Conservation (phyloP, 2,888 invertebrate genomes). For the Trichogramma evanescens region DNA sequence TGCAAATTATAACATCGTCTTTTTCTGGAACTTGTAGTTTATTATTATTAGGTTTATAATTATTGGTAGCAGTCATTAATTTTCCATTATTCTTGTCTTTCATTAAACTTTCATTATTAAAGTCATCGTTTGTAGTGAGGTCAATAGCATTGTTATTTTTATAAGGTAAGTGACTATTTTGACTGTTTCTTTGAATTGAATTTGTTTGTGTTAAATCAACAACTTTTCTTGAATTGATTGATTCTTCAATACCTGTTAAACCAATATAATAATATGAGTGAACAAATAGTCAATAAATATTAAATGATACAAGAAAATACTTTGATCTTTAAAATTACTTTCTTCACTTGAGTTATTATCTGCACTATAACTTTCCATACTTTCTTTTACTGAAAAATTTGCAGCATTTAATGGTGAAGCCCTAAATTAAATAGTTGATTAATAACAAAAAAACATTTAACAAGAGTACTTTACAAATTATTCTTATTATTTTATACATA, state of each 20-base stretch:
- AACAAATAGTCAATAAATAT: background rate
- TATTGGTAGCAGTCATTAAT: background rate
- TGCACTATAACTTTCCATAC: background rate
- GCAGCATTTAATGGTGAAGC: background rate
- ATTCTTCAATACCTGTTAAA: background rate
- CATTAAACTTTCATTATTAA: background rate
- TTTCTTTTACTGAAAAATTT: background rate
- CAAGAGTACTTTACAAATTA: background rate
- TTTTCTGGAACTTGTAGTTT: too few relatives aligned
- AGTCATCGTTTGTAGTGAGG: background rate
- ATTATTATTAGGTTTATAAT: background rate
- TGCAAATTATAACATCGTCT: constrained; percentile 8
- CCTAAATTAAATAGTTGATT: constrained; percentile 1
- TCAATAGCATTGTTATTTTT: background rate
- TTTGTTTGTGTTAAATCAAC: constrained; percentile 7
- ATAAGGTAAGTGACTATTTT: background rate
- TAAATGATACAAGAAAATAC: background rate
- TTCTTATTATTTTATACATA: background rate
- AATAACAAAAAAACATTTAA: background rate
- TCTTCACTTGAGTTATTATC: background rate
- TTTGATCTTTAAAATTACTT: background rate
- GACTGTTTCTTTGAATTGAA: background rate
- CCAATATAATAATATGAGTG: too few relatives aligned
- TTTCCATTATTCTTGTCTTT: background rate
- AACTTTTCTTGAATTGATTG: background rate